Evolutionary conservation across 2,113 vertebrate genomes (phyloP), one percentile per base, ranked within the genome.

Genomic region (Rhinolophus sinicus): DNA sequence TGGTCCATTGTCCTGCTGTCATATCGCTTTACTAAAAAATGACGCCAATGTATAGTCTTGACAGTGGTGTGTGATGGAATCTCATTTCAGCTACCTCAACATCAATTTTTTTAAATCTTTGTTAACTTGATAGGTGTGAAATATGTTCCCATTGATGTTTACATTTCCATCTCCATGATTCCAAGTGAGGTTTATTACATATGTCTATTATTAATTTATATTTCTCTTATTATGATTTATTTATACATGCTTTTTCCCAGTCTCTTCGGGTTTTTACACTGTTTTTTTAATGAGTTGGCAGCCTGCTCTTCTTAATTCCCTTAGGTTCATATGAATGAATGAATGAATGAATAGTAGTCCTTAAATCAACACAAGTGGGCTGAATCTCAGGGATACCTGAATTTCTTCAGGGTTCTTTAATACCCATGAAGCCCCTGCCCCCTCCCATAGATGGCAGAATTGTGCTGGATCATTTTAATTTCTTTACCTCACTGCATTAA

Each of bases 91-190:
- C 24, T 82, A 95, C n/a, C 2, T 4, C 12, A 73, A 26, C 8
- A 56, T 56, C 10, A 67, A 21, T 64, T 67, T 76, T 78, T 88
- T 87, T 69, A 67, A 4, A 38, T 75, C 22, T 94, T 82, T 76
- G 26, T 65, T 87, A 73, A 84, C 64, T 40, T 91, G 58, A 28
- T 35, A 62, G 28, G 14, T 77, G 15, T 82, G 69, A 76, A 73
- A 33, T 62, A 7, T 75, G 94, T 96, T 86, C 50, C 56, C 12
- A 56, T 56, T 90, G n/a, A 64, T 94, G 16, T 69, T 93, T 90
- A 75, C 26, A 84, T 64, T 94, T 88, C 2, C 8, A 47, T 9
- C 60, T 15, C 28, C 50, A 67, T 88, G 24, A 33, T 82, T 92
- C 50, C 19, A 64, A 58, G 30, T 54, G 9, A 85, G 11, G 18